A percentile compares a stretch with the other conserved stretches of the same genome.
Evolutionary conservation across 2,113 vertebrate species (phyloP).

Genomic region (Pterocles gutturalis): DNA sequence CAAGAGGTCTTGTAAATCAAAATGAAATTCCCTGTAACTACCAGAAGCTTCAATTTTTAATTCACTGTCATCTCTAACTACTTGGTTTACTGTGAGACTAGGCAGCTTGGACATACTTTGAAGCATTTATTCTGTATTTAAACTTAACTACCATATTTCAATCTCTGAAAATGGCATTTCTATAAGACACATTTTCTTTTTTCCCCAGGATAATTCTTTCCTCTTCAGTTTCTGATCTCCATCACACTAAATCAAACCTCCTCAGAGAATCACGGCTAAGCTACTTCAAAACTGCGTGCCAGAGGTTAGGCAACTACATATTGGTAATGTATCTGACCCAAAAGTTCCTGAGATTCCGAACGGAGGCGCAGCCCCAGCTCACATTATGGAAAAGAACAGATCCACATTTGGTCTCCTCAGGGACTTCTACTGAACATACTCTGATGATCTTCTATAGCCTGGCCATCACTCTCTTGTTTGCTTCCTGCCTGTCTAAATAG

Average conservation of each 20-base stretch:
- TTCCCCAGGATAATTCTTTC: not conserved
- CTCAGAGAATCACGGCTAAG: not conserved
- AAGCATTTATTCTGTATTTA: not conserved
- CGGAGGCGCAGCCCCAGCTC: not conserved
- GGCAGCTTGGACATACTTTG: not conserved
- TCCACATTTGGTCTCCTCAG: not conserved
- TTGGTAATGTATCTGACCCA: not conserved
- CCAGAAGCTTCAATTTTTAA: not conserved
- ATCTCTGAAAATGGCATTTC: not conserved
- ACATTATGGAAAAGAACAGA: not conserved
- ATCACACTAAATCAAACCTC: not conserved
- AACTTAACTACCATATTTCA: not conserved
- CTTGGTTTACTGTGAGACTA: not conserved
- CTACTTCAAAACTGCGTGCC: not conserved
- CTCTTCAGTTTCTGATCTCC: not conserved
- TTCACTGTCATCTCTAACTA: not conserved
- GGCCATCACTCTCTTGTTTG: not conserved
- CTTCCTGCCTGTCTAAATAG: not conserved
- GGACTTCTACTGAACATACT: not conserved
- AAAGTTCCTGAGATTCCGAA: not conserved
- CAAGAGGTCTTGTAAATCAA: not conserved
- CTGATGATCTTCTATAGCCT: not conserved
- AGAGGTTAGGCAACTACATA: not conserved
- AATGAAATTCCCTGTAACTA: not conserved
- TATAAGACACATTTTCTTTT: not conserved